Evolutionary conservation across 2,113 vertebrate genomes (phyloP).

Genomic region (Eolophus roseicapilla): DNA sequence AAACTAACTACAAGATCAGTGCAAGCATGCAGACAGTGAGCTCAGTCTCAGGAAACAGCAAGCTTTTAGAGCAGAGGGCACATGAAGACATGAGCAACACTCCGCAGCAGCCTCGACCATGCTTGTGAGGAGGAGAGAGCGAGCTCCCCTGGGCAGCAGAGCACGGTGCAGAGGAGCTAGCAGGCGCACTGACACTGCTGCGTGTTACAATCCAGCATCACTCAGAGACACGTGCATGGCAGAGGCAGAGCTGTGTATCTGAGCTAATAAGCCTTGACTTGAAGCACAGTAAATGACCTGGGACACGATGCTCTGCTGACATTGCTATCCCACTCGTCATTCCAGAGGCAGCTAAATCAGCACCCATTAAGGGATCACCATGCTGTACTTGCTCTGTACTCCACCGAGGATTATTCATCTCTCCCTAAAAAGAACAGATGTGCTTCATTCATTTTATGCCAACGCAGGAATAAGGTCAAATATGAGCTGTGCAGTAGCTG

Average conservation of each 20-base stretch:
- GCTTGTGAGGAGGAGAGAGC: neutral
- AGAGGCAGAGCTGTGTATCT: neutral
- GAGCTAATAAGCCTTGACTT: neutral
- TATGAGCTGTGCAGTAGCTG: neutral
- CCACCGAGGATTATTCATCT: neutral
- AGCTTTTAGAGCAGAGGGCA: neutral
- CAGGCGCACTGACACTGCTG: fast-evolving
- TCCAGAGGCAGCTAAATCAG: neutral
- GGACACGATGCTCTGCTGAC: neutral
- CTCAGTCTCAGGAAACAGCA: neutral
- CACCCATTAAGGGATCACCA: neutral
- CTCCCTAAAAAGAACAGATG: neutral
- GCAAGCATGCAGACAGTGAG: neutral
- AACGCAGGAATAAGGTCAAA: neutral
- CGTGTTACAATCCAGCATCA: fast-evolving
- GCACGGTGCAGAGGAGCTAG: neutral
- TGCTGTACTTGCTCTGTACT: neutral
- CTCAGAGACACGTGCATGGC: fast-evolving
- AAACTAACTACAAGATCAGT: neutral
- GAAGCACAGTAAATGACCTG: neutral
- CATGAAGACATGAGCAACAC: neutral
- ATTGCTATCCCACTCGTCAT: neutral
- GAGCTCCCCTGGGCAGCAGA: neutral
- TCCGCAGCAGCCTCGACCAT: neutral
- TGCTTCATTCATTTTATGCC: neutral